Evolutionary conservation across 1,140 invertebrate genomes (phyloP).

Genomic region (Capitella teleta): DNA sequence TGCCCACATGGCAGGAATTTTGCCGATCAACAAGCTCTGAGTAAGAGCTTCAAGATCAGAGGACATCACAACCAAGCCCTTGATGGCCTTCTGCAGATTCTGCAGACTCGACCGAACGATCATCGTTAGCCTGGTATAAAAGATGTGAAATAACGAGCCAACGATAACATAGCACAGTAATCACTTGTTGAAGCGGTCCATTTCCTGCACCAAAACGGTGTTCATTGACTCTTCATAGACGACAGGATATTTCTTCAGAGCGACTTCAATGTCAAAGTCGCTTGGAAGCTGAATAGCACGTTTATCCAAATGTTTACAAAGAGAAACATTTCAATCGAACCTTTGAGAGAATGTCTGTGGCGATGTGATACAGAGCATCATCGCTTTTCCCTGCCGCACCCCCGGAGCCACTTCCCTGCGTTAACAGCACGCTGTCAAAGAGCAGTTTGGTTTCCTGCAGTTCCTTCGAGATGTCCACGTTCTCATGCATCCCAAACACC

Average conservation of each 20-base stretch:
- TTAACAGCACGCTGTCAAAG: constrained; percentile 41
- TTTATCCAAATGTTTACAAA: not conserved
- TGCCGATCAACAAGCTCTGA: constrained; percentile 35
- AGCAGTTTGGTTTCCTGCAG: constrained; percentile 38
- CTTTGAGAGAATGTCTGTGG: constrained; percentile 39
- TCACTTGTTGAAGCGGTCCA: constrained; percentile 44
- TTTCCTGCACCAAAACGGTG: constrained; percentile 44
- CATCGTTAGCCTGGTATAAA: constrained; percentile 25
- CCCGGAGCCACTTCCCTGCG: constrained; percentile 30
- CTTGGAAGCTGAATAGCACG: constrained; percentile 33
- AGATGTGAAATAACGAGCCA: too few species aligned
- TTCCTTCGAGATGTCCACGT: constrained; percentile 42
- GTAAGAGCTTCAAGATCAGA: constrained; percentile 36
- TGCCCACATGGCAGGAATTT: constrained; percentile 40
- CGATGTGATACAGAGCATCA: constrained; percentile 30
- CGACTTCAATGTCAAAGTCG: constrained; percentile 37
- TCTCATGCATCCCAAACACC: constrained; percentile 44
- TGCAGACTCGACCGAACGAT: constrained; percentile 35
- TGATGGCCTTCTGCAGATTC: constrained; percentile 43
- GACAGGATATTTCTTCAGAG: constrained; percentile 38
- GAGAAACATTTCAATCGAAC: constrained; percentile 16
- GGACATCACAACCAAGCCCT: constrained; percentile 44
- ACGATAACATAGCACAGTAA: too few species aligned
- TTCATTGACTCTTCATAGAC: constrained; percentile 43
- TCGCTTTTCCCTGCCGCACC: constrained; percentile 35